These are phyloP conservation scores for Lineus longissimus DNA, from an alignment of 1,140 invertebrate species.

Conservation along the genomic window DNA sequence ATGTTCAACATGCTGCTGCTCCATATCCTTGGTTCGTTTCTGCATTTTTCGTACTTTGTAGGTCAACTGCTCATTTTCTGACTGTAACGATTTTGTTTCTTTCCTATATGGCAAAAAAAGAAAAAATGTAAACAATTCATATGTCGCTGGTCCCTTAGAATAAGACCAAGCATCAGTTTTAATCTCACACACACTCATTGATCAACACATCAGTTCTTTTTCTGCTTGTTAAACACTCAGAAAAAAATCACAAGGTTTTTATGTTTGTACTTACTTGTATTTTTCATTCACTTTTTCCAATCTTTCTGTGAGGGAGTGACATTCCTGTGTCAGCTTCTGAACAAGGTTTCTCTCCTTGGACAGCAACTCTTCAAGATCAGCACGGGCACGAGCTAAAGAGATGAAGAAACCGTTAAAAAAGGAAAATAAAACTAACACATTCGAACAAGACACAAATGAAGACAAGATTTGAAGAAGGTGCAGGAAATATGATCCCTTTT, in stretches of 20 bases:
- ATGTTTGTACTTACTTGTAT: slow-evolving; percentile 32
- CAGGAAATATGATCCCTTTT: no score
- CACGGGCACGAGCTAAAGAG: slow-evolving; percentile 28
- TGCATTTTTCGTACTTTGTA: slow-evolving; percentile 31
- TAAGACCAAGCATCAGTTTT: no score
- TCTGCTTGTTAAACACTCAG: no score
- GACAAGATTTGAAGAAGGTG: no score
- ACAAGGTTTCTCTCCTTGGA: slow-evolving; percentile 43
- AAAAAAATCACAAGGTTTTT: no score
- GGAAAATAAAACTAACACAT: no score
- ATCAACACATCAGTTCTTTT: no score
- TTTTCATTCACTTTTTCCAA: slow-evolving; percentile 41
- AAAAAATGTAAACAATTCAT: no score
- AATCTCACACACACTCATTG: no score
- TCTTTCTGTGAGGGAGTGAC: slow-evolving; percentile 37
- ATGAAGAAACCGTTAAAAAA: no score
- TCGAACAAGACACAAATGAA: no score
- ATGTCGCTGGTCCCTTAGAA: no score
- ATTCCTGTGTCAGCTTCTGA: slow-evolving; percentile 40
- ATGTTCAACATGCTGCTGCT: slow-evolving; percentile 43
- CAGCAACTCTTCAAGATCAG: slow-evolving; percentile 45
- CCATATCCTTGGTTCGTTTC: slow-evolving; percentile 29
- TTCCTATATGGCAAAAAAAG: background rate
- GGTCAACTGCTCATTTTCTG: slow-evolving; percentile 31
- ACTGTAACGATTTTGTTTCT: slow-evolving; percentile 18